A percentile compares a stretch with the other conserved stretches of the same genome.
phyloP scores from a whole-genome alignment of 2,113 vertebrate species.

The Nothocercus julius region DNA sequence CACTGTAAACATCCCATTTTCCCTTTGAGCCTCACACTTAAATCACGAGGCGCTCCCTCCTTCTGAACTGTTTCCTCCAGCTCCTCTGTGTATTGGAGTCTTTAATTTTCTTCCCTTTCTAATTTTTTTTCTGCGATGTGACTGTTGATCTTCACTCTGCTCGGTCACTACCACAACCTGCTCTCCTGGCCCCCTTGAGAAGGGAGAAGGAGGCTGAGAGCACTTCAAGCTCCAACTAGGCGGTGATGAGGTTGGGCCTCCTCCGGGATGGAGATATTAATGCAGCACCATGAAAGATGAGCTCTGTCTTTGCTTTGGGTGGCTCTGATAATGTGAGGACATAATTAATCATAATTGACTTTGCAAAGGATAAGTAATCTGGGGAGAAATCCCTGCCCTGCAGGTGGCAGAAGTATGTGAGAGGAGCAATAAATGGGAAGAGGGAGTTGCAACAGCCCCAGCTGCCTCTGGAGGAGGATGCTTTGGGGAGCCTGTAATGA shows the following conservation, averaged over 20 bases:
- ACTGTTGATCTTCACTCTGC: neutral
- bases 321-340: slow-evolving; percentile 58
- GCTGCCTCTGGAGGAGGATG: neutral
- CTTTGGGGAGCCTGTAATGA: neutral
- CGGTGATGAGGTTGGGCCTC: slow-evolving; percentile 41
- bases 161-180: neutral
- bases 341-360: slow-evolving; percentile 69
- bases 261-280: slow-evolving; percentile 67
- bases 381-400: slow-evolving; percentile 50
- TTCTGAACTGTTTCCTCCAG: slow-evolving; percentile 40
- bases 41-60: neutral
- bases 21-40: neutral
- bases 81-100: neutral
- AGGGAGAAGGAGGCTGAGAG: neutral
- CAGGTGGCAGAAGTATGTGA: neutral
- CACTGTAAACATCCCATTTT: slow-evolving; percentile 26
- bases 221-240: slow-evolving; percentile 57
- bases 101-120: neutral
- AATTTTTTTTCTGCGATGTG: neutral
- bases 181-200: neutral
- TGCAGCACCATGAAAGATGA: slow-evolving; percentile 64
- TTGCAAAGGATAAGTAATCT: slow-evolving; percentile 46
- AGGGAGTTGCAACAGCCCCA: neutral
- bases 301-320: slow-evolving; percentile 52
- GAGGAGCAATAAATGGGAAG: neutral